Conservation (phyloP, 2,888 invertebrate genomes). For the Stramonita haemastoma region DNA sequence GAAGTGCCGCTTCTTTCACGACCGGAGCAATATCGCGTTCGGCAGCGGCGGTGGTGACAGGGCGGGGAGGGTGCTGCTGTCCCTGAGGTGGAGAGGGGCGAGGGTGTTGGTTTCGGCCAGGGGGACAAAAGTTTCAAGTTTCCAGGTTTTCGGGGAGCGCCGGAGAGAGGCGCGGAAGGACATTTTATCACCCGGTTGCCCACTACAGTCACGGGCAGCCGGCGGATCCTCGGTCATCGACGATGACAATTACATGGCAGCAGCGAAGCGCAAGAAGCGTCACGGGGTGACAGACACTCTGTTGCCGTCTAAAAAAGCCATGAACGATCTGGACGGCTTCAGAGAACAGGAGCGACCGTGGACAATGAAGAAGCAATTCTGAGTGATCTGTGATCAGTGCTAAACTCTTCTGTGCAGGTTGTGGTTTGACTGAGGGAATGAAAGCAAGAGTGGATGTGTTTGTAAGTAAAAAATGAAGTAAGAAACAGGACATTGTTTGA, state of each 20-base stretch:
- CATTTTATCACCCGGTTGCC: conserved; percentile 43
- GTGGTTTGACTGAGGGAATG: neutral
- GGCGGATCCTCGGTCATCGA: conserved; percentile 54
- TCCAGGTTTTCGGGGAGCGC: neutral
- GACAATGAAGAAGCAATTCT: conserved; percentile 53
- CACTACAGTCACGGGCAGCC: conserved; percentile 44
- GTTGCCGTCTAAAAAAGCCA: conserved; percentile 90
- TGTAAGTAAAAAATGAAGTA: neutral
- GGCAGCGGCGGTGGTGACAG: conserved; percentile 1
- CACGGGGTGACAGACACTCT: conserved; percentile 88
- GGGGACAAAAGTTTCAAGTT: neutral
- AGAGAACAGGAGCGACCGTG: conserved; percentile 72
- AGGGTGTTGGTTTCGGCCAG: neutral
- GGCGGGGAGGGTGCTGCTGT: neutral
- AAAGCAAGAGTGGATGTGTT: neutral
- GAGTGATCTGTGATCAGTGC: neutral
- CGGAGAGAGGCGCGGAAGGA: conserved; percentile 7
- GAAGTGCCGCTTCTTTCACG: conserved; percentile 92
- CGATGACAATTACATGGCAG: conserved; percentile 75
- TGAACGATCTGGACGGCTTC: conserved; percentile 80
- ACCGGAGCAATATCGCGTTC: conserved; percentile 72
- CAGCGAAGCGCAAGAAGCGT: conserved; percentile 83
- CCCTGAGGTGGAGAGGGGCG: neutral
- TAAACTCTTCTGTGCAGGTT: no score
- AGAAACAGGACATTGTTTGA: no score